Conservation (phyloP, 2,888 invertebrate genomes). For the Terebella lapidaria region DNA sequence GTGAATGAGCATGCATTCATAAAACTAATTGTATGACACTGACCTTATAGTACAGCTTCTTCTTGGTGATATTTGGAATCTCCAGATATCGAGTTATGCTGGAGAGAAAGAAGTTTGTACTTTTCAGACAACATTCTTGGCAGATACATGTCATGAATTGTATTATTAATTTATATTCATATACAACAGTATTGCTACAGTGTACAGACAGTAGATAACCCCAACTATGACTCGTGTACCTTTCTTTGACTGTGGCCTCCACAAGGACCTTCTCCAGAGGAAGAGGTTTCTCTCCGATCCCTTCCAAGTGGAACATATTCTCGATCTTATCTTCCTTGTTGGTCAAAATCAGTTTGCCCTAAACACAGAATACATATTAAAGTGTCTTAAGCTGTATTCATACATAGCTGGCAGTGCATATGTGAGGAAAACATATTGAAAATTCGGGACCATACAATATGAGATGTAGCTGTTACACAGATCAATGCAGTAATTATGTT, state of each 20-base stretch:
- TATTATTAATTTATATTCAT: neutral
- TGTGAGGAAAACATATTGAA: too few species aligned
- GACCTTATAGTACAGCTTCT: conserved; percentile 45
- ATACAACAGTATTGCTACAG: neutral
- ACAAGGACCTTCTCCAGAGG: conserved; percentile 47
- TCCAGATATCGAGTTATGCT: conserved; percentile 35
- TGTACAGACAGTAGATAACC: neutral
- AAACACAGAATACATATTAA: conserved; percentile 1
- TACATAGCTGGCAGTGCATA: too few species aligned
- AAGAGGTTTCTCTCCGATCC: conserved; percentile 45
- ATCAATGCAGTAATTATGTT: too few species aligned
- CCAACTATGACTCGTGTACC: conserved; percentile 27
- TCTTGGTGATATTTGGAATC: conserved; percentile 48
- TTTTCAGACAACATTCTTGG: neutral
- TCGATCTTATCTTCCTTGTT: conserved; percentile 46
- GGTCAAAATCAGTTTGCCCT: conserved; percentile 45
- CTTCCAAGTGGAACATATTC: conserved; percentile 42
- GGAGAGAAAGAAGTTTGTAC: conserved; percentile 17
- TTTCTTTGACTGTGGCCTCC: conserved; percentile 42
- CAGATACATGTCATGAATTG: neutral
- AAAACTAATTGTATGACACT: too few species aligned
- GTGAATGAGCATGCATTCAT: too few species aligned
- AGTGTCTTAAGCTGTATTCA: too few species aligned
- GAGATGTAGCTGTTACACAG: too few species aligned
- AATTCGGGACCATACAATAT: too few species aligned